Conservation (phyloP, 2,113 vertebrate genomes). For the Bolborhynchus lineola region DNA sequence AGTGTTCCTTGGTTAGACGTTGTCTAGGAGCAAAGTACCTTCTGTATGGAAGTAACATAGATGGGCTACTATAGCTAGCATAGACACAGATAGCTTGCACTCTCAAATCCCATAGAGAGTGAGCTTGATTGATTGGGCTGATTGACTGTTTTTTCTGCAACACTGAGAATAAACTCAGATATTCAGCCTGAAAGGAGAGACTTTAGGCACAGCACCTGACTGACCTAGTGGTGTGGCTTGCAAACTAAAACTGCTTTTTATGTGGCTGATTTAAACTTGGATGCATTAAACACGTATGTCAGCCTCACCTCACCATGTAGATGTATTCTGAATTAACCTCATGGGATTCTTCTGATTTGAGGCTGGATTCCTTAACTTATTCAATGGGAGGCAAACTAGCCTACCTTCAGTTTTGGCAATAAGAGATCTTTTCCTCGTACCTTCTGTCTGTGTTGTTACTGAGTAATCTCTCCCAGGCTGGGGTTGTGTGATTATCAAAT, state of each 20-base stretch:
- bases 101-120: not conserved
- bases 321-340: not conserved
- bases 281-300: accelerated
- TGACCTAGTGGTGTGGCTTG: not conserved
- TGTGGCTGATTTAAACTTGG: not conserved
- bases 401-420: not conserved
- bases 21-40: not conserved
- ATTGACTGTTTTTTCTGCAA: not conserved
- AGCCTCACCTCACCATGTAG: not conserved
- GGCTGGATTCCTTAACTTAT: not conserved
- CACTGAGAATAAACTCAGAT: not conserved
- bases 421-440: not conserved
- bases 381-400: not conserved
- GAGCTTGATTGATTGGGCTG: not conserved
- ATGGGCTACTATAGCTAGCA: not conserved
- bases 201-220: not conserved
- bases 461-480: not conserved
- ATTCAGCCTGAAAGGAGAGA: not conserved
- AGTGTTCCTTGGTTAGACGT: not conserved
- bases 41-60: not conserved
- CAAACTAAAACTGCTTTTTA: not conserved
- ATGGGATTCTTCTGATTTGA: not conserved
- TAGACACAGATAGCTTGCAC: not conserved
- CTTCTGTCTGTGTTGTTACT: not conserved
- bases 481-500: constrained; percentile 17